Evolutionary conservation across 2,113 vertebrate species (phyloP).

Genomic region (Chauna torquata): DNA sequence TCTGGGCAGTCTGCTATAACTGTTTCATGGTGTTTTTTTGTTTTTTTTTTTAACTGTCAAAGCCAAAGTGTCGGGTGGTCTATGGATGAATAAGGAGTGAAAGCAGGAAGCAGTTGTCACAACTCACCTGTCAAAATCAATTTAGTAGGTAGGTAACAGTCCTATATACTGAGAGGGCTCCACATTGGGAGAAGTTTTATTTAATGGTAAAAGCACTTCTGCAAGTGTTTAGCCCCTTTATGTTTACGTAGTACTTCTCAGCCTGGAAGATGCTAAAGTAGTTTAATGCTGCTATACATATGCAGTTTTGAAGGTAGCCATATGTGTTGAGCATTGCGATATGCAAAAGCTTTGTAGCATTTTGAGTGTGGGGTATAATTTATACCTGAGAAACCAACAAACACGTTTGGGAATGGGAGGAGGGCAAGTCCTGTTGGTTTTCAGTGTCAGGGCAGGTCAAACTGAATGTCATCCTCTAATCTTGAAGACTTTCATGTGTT

Average conservation of each 20-base stretch:
- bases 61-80: constrained; percentile 1
- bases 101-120: constrained; percentile 45
- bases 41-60: not conserved
- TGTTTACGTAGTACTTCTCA: not conserved
- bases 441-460: not conserved
- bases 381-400: not conserved
- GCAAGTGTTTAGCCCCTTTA: constrained; percentile 9
- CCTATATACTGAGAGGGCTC: not conserved
- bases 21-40: not conserved
- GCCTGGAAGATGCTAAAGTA: not conserved
- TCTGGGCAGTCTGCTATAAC: not conserved
- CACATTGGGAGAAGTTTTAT: not conserved
- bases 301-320: not conserved
- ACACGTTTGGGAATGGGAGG: not conserved
- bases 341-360: not conserved
- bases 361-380: not conserved
- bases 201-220: constrained; percentile 9
- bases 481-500: not conserved
- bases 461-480: not conserved
- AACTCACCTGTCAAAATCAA: not conserved
- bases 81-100: constrained; percentile 1
- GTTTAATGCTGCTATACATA: not conserved
- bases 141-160: constrained; percentile 40
- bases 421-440: not conserved
- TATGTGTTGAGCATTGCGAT: not conserved